Evolutionary conservation across 2,113 vertebrate species (phyloP).

Genomic region (Plestiodon gilberti): DNA sequence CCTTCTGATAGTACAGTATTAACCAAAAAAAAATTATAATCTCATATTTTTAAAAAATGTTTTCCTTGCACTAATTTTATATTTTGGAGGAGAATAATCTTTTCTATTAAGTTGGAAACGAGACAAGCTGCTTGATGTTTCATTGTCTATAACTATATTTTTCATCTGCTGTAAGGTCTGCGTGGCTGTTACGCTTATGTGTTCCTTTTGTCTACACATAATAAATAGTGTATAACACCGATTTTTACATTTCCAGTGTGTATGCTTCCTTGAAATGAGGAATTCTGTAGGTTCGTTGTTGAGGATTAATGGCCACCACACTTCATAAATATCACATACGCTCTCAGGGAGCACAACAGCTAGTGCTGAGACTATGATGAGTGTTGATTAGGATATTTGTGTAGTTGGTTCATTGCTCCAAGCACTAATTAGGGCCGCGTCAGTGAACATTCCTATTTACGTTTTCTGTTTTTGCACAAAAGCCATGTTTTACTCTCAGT

Average conservation of each 20-base stretch:
- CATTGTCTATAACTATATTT: neutral
- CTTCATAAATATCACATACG: neutral
- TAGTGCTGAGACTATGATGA: neutral
- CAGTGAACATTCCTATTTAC: neutral
- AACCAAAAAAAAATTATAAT: neutral
- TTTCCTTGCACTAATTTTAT: neutral
- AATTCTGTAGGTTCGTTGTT: neutral
- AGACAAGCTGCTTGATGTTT: neutral
- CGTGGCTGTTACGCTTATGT: neutral
- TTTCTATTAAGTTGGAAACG: neutral
- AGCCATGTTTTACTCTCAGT: neutral
- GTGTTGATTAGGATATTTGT: conserved; percentile 19
- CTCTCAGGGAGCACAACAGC: neutral
- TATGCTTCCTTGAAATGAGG: neutral
- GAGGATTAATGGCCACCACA: conserved; percentile 7
- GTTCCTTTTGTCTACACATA: neutral
- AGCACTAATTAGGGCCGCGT: conserved; percentile 9
- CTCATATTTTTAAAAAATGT: neutral
- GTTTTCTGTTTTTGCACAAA: neutral
- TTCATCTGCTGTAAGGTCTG: neutral
- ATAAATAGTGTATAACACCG: neutral
- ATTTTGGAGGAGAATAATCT: neutral
- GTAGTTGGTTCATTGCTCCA: conserved; percentile 9
- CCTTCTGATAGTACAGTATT: neutral
- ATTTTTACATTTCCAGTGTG: neutral